phyloP scores from a whole-genome alignment of 2,888 invertebrate species.

The Ichneumoninae sp. region DNA sequence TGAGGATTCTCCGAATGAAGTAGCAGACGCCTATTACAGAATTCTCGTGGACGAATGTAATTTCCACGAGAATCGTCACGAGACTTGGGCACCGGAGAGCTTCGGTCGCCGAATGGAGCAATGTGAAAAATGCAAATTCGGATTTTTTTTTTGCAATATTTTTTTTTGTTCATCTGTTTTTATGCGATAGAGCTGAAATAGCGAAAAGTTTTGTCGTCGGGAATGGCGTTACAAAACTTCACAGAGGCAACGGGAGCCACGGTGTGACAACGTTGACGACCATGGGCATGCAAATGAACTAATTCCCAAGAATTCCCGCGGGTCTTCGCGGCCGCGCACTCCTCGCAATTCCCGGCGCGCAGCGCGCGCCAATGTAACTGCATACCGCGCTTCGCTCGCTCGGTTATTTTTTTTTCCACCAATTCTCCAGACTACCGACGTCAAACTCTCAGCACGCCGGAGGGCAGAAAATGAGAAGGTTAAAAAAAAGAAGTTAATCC shows the following conservation, averaged over 20 bases:
- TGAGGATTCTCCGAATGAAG: slow-evolving; percentile 1
- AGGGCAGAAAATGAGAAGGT: slow-evolving; percentile 47
- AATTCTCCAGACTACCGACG: slow-evolving; percentile 43
- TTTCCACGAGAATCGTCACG: slow-evolving; percentile 40
- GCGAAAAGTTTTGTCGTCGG: slow-evolving; percentile 36
- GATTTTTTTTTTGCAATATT: neutral
- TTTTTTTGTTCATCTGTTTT: slow-evolving; percentile 12
- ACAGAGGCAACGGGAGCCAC: slow-evolving; percentile 30
- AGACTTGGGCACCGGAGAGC: neutral
- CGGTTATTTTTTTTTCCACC: slow-evolving; percentile 7
- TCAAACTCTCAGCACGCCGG: slow-evolving; percentile 48
- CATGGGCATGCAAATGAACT: slow-evolving; percentile 76
- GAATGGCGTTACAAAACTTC: slow-evolving; percentile 45
- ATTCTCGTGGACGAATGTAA: slow-evolving; percentile 23
- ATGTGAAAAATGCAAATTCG: slow-evolving; percentile 57
- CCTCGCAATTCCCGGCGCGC: slow-evolving; percentile 51
- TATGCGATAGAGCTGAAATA: slow-evolving; percentile 46
- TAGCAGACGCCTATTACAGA: neutral
- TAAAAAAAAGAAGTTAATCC: slow-evolving; percentile 64
- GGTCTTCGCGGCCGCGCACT: slow-evolving; percentile 65
- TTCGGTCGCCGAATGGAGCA: neutral
- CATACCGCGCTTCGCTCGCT: slow-evolving; percentile 54
- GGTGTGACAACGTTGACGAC: slow-evolving; percentile 51
- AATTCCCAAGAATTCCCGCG: slow-evolving; percentile 76
- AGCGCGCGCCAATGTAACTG: slow-evolving; percentile 45